Evolutionary conservation across 2,888 invertebrate genomes (phyloP).

Genomic region (Ophion ellenae): DNA sequence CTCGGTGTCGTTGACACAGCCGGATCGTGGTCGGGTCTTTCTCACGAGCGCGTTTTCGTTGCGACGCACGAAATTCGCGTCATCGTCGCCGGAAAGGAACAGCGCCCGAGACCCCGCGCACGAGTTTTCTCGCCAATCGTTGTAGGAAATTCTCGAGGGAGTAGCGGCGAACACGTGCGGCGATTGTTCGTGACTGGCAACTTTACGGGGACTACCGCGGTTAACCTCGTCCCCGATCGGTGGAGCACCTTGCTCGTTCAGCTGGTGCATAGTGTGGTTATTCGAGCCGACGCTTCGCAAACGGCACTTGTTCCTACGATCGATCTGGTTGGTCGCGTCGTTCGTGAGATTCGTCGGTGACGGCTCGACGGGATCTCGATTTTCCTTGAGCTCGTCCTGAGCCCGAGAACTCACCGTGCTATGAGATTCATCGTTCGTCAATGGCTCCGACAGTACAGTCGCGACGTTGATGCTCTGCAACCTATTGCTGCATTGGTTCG

Average conservation of each 20-base stretch:
- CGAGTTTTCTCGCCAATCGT: slow-evolving; percentile 25
- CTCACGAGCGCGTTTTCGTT: neutral
- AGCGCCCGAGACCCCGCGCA: neutral
- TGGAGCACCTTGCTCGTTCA: slow-evolving; percentile 27
- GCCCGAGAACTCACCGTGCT: slow-evolving; percentile 19
- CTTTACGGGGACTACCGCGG: slow-evolving; percentile 9
- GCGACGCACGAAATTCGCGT: neutral
- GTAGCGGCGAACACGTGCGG: neutral
- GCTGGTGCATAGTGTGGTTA: slow-evolving; percentile 40
- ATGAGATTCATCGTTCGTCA: neutral
- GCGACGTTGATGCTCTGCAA: slow-evolving; percentile 17
- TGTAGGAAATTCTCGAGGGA: slow-evolving; percentile 24
- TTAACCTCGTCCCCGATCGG: slow-evolving; percentile 9
- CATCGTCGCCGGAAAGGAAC: slow-evolving; percentile 22
- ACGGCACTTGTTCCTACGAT: slow-evolving; percentile 54
- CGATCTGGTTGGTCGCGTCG: slow-evolving; percentile 43
- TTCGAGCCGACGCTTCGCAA: slow-evolving; percentile 13
- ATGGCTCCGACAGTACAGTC: neutral
- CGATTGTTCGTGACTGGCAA: slow-evolving; percentile 13
- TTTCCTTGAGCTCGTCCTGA: slow-evolving; percentile 76
- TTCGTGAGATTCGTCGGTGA: slow-evolving; percentile 30
- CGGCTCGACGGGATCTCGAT: slow-evolving; percentile 72
- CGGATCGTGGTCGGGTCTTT: neutral
- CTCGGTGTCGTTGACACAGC: neutral
- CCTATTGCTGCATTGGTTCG: slow-evolving; percentile 25